Base-by-base conservation (phyloP, 1,140 invertebrate genomes). In the Limonius californicus region DNA sequence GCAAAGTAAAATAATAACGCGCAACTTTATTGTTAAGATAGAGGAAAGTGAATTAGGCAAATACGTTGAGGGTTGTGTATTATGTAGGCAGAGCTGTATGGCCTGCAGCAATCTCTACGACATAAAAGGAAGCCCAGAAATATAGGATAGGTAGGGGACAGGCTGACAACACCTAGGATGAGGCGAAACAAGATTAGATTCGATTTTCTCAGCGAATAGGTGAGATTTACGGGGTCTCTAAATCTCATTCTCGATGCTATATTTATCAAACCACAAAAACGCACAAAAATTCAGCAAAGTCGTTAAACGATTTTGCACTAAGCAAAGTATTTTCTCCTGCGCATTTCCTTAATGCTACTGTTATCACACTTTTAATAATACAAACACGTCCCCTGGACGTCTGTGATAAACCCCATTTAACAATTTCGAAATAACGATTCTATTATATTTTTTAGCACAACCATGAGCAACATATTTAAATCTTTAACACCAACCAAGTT, bases 201-300 rank as follows among this genome's bases (percentile, higher is more conserved):
- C 45, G 19, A 50, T 50, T 50, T 50, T 50, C 45, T 50, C 45
- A 50, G 45, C 45, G 45, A 50, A 50, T 50, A 50, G 45, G 45
- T 50, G 45, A 50, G 45, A 50, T 50, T 50, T 50, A 50, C 45
- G 20, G 9, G 20, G 45, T 50, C 45, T 50, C 45, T 50, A 50
- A 50, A 50, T 50, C 45, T 50, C 45, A 50, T 50, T 50, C 20
- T 18, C 45, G 45, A 45, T 19, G 45, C 45, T 50, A 50, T 50
- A 50, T 50, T 21, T 21, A 50, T 50, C 45, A 21, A 50, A n/a
- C 4, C 16, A 7, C 20, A 50, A 50, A 50, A 45, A n/a, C 43
- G 43, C n/a, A 45, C 4, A 45, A 50, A 50, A 50, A 18, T 50
- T 50, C 45, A 50, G 19, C 20, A 18, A 39, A 2, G 35, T 39